Conservation (phyloP, 2,888 invertebrate species). For the Latrodectus elegans region DNA sequence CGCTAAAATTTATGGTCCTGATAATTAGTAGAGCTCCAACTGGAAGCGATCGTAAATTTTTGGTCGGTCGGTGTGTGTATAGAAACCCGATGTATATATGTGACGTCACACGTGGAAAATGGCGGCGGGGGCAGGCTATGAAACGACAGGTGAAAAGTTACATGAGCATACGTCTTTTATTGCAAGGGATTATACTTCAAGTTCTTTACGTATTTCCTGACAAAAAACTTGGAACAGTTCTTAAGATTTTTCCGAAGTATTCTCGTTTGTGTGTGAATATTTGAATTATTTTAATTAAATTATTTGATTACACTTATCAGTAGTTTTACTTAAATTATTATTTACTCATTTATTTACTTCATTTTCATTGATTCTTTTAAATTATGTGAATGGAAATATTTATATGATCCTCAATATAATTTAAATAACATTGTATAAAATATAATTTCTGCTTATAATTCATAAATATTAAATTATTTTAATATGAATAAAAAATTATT, state of each 20-base stretch:
- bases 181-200: conserved; percentile 33
- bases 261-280: too few relatives aligned
- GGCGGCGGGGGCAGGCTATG: conserved; percentile 37
- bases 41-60: conserved; percentile 62
- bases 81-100: conserved; percentile 10
- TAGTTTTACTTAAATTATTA: too few relatives aligned
- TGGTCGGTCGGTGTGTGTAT: conserved; percentile 7
- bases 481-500: too few relatives aligned
- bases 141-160: conserved; percentile 48
- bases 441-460: too few relatives aligned
- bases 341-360: too few relatives aligned
- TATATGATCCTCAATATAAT: too few relatives aligned
- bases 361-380: too few relatives aligned
- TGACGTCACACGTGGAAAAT: conserved; percentile 44
- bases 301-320: too few relatives aligned
- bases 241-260: background rate
- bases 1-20: conserved; percentile 66
- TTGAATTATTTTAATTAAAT: too few relatives aligned
- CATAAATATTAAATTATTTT: too few relatives aligned
- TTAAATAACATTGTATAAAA: too few relatives aligned
- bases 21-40: conserved; percentile 67
- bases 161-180: conserved; percentile 34
- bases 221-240: background rate
- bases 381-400: too few relatives aligned
- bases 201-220: conserved; percentile 12